Evolutionary conservation across 2,113 vertebrate species (phyloP).

Genomic region (Psephotus haematonotus): DNA sequence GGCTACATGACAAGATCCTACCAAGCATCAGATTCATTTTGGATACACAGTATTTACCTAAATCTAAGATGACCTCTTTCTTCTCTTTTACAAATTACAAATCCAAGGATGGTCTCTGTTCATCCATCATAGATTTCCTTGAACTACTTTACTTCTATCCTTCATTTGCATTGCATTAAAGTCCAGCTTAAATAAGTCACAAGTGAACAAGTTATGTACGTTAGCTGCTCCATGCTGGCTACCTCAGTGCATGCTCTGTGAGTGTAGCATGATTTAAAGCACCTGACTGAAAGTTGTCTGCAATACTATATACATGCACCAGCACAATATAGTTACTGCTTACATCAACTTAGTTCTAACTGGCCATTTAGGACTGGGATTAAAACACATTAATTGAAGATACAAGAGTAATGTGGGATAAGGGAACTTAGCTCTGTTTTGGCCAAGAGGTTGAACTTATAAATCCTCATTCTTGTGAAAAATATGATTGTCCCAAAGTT

Average conservation of each 20-base stretch:
- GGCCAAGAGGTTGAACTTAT: background rate
- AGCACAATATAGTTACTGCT: fast-evolving
- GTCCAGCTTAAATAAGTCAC: background rate
- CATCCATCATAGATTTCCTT: background rate
- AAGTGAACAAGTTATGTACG: background rate
- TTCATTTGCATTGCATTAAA: background rate
- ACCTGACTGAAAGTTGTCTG: background rate
- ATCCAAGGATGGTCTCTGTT: background rate
- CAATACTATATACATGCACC: background rate
- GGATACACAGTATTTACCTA: background rate
- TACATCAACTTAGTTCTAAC: background rate
- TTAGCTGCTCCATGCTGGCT: background rate
- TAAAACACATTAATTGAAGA: background rate
- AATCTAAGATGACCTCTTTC: background rate
- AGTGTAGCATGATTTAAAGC: background rate
- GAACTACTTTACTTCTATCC: background rate
- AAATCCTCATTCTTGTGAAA: background rate
- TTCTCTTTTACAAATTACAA: background rate
- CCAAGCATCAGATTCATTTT: background rate
- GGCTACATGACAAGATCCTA: background rate
- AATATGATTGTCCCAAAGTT: background rate
- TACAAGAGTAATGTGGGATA: background rate
- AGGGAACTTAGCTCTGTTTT: background rate
- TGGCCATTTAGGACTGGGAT: background rate
- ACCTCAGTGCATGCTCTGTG: too few species aligned